phyloP scores from a whole-genome alignment of 2,888 invertebrate genomes.

The Caenorhabditis doughertyi region DNA sequence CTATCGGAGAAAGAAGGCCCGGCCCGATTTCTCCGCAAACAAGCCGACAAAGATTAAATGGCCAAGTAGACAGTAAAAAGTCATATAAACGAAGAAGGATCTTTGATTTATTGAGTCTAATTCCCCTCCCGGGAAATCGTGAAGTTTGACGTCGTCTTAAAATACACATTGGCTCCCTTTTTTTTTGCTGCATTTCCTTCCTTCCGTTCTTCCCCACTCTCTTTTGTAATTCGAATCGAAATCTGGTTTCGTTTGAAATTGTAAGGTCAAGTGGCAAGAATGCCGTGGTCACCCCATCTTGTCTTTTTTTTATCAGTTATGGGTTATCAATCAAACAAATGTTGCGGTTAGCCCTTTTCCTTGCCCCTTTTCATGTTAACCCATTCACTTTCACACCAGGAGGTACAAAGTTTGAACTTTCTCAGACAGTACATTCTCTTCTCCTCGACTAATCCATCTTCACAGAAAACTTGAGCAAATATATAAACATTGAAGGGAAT shows the following conservation, averaged over 20 bases:
- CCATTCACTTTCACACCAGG: constrained; percentile 17
- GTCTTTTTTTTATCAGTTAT: constrained; percentile 39
- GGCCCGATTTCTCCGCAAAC: constrained; percentile 47
- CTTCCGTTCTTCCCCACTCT: background rate
- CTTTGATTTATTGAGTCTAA: constrained; percentile 18
- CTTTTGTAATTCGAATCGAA: constrained; percentile 7
- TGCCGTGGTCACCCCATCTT: constrained; percentile 42
- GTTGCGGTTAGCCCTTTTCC: constrained; percentile 27
- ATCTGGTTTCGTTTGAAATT: background rate
- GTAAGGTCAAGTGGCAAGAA: constrained; percentile 10
- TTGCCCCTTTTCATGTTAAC: background rate
- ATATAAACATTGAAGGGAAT: constrained; percentile 31
- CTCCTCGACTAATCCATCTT: constrained; percentile 24
- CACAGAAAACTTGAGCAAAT: constrained; percentile 55
- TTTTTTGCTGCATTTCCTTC: background rate
- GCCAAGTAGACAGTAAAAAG: background rate
- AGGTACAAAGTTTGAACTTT: constrained; percentile 50
- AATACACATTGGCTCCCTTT: background rate
- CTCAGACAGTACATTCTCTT: constrained; percentile 4
- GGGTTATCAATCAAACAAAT: constrained; percentile 43
- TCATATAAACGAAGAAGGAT: background rate
- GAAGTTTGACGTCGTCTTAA: background rate
- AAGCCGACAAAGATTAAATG: constrained; percentile 8
- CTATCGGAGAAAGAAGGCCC: constrained; percentile 18
- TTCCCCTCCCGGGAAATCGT: background rate